Evolutionary conservation across 23 tunicate species (phyloP).

Genomic region (Trididemnum nubilum): DNA sequence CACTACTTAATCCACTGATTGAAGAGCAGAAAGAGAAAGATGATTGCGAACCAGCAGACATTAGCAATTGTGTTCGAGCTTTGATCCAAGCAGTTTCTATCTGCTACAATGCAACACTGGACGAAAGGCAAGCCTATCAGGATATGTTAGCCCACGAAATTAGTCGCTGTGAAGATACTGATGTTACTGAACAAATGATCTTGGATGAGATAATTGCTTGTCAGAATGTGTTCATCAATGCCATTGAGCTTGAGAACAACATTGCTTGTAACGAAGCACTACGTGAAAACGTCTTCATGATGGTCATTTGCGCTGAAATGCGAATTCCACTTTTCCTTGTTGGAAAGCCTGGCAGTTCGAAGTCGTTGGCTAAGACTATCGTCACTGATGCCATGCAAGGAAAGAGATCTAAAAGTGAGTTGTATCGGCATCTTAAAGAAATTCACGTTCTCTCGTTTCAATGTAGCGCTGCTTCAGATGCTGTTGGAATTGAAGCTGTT

Average conservation of each 20-base stretch:
- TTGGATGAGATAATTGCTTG: conserved; percentile 56
- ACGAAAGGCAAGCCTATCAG: conserved; percentile 38
- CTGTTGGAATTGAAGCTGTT: conserved; percentile 64
- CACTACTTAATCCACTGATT: background rate
- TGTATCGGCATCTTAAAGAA: conserved; percentile 48
- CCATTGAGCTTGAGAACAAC: conserved; percentile 43
- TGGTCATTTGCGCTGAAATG: conserved; percentile 58
- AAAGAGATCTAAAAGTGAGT: conserved; percentile 27
- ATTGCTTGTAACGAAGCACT: conserved; percentile 65
- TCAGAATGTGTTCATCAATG: conserved; percentile 54
- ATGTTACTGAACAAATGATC: background rate
- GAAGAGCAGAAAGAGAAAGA: background rate
- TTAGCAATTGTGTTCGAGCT: conserved; percentile 9
- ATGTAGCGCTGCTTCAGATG: conserved; percentile 75
- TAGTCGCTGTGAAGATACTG: too few species aligned
- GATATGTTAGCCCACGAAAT: conserved; percentile 11
- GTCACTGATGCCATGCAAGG: conserved; percentile 72
- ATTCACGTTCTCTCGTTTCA: conserved; percentile 73
- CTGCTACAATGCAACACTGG: conserved; percentile 63
- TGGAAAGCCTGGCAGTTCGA: conserved; percentile 79
- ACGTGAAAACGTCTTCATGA: conserved; percentile 70
- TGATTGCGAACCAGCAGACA: background rate
- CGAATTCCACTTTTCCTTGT: conserved; percentile 72
- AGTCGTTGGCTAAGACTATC: conserved; percentile 66
- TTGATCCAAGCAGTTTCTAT: conserved; percentile 54